Percentiles rank a stretch among this genome's conserved stretches.
These are phyloP conservation scores for Nasonia giraulti DNA, from an alignment of 1,140 invertebrate genomes.

Conservation along the genomic window DNA sequence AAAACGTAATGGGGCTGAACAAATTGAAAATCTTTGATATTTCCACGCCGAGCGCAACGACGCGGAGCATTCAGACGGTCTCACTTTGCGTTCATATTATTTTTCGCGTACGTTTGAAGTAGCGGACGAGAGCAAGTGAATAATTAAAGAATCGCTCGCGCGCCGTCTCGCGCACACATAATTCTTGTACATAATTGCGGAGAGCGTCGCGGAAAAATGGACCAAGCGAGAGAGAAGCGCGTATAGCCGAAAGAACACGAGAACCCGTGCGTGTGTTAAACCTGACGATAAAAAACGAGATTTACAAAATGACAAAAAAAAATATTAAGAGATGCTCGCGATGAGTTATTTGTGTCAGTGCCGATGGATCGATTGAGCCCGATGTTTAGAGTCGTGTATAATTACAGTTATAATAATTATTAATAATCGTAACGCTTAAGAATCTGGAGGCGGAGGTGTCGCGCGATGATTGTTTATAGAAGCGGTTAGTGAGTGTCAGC, in stretches of 20 bases:
- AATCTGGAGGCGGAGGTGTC: slow-evolving; percentile 12
- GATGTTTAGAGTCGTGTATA: slow-evolving; percentile 36
- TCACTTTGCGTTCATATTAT: slow-evolving; percentile 14
- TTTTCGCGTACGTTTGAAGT: background rate
- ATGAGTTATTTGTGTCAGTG: slow-evolving; percentile 39
- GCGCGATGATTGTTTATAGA: background rate
- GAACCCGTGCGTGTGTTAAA: slow-evolving; percentile 57
- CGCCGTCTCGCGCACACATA: slow-evolving; percentile 11
- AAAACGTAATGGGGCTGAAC: slow-evolving; percentile 53
- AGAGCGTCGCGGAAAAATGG: slow-evolving; percentile 69
- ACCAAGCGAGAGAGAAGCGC: slow-evolving; percentile 61
- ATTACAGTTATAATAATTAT: slow-evolving; percentile 43
- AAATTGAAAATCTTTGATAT: slow-evolving; percentile 68
- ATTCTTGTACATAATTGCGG: slow-evolving; percentile 66
- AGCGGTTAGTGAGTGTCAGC: background rate
- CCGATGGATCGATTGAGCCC: background rate
- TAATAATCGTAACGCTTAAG: slow-evolving; percentile 36
- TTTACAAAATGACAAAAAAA: slow-evolving; percentile 31
- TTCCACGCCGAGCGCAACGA: slow-evolving; percentile 67
- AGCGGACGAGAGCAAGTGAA: background rate
- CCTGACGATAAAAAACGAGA: slow-evolving; percentile 50
- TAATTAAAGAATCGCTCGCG: slow-evolving; percentile 19
- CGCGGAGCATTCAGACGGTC: slow-evolving; percentile 63
- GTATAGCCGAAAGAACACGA: slow-evolving; percentile 54
- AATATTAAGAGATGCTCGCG: slow-evolving; percentile 16